Base-by-base conservation (phyloP, 2,797 vertebrate species). In the Ataeniobius toweri region DNA sequence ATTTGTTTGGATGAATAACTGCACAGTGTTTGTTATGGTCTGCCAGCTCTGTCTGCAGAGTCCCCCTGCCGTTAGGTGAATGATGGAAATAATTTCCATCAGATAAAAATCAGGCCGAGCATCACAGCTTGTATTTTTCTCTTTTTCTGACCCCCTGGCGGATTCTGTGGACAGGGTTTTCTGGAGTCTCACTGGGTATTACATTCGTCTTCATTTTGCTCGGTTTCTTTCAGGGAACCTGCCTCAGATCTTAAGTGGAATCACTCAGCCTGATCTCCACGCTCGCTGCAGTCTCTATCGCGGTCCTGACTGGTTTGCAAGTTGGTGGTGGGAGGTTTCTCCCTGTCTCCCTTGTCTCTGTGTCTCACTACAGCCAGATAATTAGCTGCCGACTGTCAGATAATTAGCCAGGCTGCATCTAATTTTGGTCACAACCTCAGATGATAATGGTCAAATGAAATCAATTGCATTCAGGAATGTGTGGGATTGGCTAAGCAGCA, bases 361-460 rank as follows among this genome's bases (percentile, higher is more conserved):
- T 73, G 82, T 80, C 81, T 89, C 80, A 12, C 85, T 76, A 51
- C 88, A 84, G 89, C 81, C 58, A 55, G 90, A 89, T 94, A 93
- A 94, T 94, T 93, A 92, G 92, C 91, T 78, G 87, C 88, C 81
- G 86, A 91, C 92, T 90, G 93, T 92, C 89, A 89, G 92, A 90
- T 93, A 93, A 94, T 94, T 94, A 93, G 87, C 83, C 86, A 65
- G 84, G 79, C 89, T 89, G 92, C 92, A 88, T 92, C 91, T 93
- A 89, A 91, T 93, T 93, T 91, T 93, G 92, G 91, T 94, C 93
- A 75, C 91, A 91, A 93, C 93, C 92, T 92, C 85, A 74, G 86
- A 90, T 86, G 82, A 89, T 91, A 88, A 91, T 89, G 91, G 92
- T 93, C 90, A 91, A 92, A 93, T 91, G 90, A 90, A 92, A 92